phyloP scores from a whole-genome alignment of 2,113 vertebrate species.

The Sturnira hondurensis region DNA sequence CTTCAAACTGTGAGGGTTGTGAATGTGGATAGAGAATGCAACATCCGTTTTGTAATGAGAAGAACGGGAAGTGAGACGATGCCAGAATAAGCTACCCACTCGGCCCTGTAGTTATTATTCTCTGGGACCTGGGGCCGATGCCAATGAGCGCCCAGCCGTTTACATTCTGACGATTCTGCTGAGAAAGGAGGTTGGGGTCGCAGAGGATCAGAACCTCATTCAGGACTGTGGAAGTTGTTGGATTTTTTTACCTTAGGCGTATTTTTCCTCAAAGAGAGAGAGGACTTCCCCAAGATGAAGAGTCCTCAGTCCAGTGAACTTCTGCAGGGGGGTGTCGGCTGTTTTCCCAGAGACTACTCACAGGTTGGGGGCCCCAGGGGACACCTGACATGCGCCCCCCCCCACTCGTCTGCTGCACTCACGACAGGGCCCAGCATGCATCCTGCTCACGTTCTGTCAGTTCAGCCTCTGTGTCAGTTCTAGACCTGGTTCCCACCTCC shows the following conservation, averaged over 20 bases:
- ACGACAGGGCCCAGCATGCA: background rate
- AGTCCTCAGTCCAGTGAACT: background rate
- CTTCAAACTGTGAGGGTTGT: background rate
- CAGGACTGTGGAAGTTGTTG: background rate
- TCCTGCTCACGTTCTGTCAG: background rate
- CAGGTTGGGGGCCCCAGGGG: background rate
- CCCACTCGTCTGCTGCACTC: background rate
- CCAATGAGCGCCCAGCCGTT: background rate
- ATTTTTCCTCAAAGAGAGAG: background rate
- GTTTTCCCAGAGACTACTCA: background rate
- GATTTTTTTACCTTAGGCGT: background rate
- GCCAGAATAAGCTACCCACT: background rate
- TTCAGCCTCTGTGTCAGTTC: background rate
- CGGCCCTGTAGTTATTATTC: background rate
- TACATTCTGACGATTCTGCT: background rate
- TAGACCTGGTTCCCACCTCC: background rate
- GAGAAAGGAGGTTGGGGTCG: background rate
- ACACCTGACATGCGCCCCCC: background rate
- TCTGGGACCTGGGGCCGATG: background rate
- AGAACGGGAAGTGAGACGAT: background rate
- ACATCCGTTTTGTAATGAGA: background rate
- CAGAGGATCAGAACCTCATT: background rate
- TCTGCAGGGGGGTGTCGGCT: background rate
- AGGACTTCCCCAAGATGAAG: background rate
- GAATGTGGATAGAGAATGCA: background rate